A percentile compares a stretch with the other conserved stretches of the same genome.
phyloP scores from a whole-genome alignment of 2,113 vertebrate genomes.

The Neotragus moschatus region DNA sequence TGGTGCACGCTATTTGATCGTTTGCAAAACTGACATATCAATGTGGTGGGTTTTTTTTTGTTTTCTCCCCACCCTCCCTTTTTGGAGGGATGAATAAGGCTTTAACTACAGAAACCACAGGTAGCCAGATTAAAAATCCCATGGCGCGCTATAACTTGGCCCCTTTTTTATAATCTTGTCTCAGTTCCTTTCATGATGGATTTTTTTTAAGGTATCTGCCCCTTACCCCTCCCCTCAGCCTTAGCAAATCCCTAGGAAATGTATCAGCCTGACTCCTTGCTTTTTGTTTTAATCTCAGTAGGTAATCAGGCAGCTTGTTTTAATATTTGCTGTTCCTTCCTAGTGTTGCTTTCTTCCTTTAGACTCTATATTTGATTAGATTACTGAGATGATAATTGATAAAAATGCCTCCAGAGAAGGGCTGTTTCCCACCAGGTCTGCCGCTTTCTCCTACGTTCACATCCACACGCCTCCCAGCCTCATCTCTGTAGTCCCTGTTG shows the following conservation, averaged over 20 bases:
- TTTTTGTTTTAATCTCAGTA: constrained; percentile 80
- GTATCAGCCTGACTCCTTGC: constrained; percentile 70
- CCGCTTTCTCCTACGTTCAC: constrained; percentile 69
- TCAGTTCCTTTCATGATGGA: constrained; percentile 85
- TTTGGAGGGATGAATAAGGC: constrained; percentile 81
- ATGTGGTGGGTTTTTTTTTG: constrained; percentile 77
- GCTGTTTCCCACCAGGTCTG: constrained; percentile 74
- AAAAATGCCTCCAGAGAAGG: constrained; percentile 71
- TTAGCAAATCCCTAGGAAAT: constrained; percentile 82
- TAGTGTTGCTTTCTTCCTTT: constrained; percentile 70
- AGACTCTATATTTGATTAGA: constrained; percentile 72
- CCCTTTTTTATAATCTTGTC: constrained; percentile 87
- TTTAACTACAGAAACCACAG: constrained; percentile 85
- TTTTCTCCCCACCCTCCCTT: constrained; percentile 55
- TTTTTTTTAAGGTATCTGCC: constrained; percentile 83
- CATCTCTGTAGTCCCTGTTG: constrained; percentile 89
- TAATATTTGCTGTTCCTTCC: constrained; percentile 69
- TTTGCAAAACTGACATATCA: constrained; percentile 82
- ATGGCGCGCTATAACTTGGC: constrained; percentile 81
- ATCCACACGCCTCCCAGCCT: constrained; percentile 79
- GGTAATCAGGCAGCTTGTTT: constrained; percentile 79
- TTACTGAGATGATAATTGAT: constrained; percentile 73
- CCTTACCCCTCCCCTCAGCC: constrained; percentile 75
- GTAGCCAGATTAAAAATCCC: constrained; percentile 88
- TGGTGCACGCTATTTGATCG: constrained; percentile 80